phyloP scores from a whole-genome alignment of 2,888 invertebrate species.

The Carcina quercana region DNA sequence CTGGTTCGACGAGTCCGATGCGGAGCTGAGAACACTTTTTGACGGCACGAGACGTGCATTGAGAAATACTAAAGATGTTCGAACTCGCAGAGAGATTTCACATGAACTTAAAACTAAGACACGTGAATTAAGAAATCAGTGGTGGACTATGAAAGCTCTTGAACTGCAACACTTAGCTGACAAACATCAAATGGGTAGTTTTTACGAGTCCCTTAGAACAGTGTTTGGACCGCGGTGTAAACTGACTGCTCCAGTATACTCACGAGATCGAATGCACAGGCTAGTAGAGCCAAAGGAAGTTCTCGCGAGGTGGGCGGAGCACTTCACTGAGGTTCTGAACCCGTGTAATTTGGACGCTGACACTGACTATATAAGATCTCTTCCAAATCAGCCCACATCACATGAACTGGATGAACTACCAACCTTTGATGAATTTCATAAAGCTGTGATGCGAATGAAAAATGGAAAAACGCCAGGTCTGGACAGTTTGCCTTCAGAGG shows the following conservation, averaged over 20 bases:
- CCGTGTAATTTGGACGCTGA: no score
- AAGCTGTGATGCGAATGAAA: neutral
- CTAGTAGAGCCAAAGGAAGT: neutral
- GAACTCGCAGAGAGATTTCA: no score
- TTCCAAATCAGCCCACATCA: no score
- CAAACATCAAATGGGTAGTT: neutral
- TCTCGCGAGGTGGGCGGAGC: neutral
- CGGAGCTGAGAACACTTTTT: slow-evolving; percentile 1
- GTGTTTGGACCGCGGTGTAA: neutral
- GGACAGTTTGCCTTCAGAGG: neutral
- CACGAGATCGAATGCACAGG: no score
- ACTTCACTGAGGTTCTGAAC: neutral
- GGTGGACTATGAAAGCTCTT: neutral
- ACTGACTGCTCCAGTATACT: neutral
- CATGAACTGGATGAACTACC: neutral
- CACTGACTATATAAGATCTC: no score
- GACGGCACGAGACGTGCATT: neutral
- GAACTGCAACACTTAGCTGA: neutral
- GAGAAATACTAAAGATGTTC: no score
- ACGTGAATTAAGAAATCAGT: neutral
- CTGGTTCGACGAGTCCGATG: slow-evolving; percentile 13
- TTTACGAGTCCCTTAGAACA: neutral
- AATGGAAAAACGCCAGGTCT: neutral
- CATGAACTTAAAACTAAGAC: no score
- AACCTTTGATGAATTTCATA: neutral